A percentile compares a stretch with the other conserved stretches of the same genome.
phyloP scores from a whole-genome alignment of 1,140 invertebrate genomes.

The Neuroterus valhalla region DNA sequence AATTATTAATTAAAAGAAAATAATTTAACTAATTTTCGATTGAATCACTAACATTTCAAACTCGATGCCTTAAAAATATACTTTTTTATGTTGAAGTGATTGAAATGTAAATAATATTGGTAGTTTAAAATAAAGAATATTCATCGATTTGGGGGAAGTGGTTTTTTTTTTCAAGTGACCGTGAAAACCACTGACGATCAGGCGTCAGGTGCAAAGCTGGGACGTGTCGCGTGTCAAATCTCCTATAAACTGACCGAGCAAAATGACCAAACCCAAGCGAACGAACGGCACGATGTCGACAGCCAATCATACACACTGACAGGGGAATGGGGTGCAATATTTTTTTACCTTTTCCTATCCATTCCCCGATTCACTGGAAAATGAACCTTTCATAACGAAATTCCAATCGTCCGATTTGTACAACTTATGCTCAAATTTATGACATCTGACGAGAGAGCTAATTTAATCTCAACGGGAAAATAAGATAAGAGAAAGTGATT shows the following conservation, averaged over 20 bases:
- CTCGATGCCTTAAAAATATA: no score
- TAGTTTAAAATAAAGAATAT: background rate
- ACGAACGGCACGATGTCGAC: conserved; percentile 51
- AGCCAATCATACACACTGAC: conserved; percentile 63
- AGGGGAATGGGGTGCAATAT: conserved; percentile 48
- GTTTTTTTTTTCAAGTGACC: conserved; percentile 55
- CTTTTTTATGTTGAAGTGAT: no score
- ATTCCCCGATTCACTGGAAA: conserved; percentile 32
- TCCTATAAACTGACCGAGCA: conserved; percentile 59
- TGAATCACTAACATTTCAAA: no score
- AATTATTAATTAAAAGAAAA: no score
- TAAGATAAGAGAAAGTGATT: background rate
- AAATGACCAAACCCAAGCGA: conserved; percentile 63
- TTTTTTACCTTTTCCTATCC: conserved; percentile 40
- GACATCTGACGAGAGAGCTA: background rate
- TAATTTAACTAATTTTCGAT: no score
- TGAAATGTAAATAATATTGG: background rate
- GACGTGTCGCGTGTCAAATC: conserved; percentile 65
- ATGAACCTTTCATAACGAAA: background rate
- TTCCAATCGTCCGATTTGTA: conserved; percentile 12
- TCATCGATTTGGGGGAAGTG: conserved; percentile 1
- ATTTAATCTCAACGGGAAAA: background rate
- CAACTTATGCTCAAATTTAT: background rate
- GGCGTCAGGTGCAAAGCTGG: conserved; percentile 67
- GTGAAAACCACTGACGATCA: conserved; percentile 65